Evolutionary conservation across 1,140 invertebrate species (phyloP).

Genomic region (Daktulosphaira vitifoliae): DNA sequence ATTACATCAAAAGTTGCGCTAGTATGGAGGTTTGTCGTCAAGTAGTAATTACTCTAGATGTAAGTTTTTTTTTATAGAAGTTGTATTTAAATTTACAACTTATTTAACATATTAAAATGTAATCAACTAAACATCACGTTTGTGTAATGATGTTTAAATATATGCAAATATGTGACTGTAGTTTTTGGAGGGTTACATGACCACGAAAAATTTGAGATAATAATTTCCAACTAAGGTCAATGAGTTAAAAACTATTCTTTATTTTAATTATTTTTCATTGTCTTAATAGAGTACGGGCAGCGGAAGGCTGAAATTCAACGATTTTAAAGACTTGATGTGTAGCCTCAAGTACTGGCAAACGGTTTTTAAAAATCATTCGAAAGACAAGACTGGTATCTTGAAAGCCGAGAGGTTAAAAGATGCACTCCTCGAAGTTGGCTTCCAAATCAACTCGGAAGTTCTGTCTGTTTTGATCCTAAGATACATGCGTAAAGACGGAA

Average conservation of each 20-base stretch:
- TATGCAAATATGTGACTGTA: no score
- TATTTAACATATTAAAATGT: no score
- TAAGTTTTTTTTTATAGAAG: conserved; percentile 48
- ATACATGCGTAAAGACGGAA: conserved; percentile 89
- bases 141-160: no score
- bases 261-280: neutral
- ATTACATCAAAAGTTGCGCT: conserved; percentile 90
- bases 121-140: no score
- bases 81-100: conserved; percentile 29
- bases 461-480: conserved; percentile 70
- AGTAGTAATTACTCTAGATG: conserved; percentile 78
- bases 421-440: conserved; percentile 75
- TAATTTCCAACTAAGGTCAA: no score
- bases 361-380: conserved; percentile 81
- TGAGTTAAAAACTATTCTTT: no score
- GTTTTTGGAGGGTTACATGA: no score
- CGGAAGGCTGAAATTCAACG: conserved; percentile 70
- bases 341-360: conserved; percentile 85
- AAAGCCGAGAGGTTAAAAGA: conserved; percentile 77
- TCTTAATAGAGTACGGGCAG: conserved; percentile 58
- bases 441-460: conserved; percentile 74
- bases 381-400: conserved; percentile 82
- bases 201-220: no score
- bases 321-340: conserved; percentile 88
- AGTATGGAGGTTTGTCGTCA: conserved; percentile 85